Conservation (phyloP, 2,797 vertebrate species). For the Cuniculus paca region DNA sequence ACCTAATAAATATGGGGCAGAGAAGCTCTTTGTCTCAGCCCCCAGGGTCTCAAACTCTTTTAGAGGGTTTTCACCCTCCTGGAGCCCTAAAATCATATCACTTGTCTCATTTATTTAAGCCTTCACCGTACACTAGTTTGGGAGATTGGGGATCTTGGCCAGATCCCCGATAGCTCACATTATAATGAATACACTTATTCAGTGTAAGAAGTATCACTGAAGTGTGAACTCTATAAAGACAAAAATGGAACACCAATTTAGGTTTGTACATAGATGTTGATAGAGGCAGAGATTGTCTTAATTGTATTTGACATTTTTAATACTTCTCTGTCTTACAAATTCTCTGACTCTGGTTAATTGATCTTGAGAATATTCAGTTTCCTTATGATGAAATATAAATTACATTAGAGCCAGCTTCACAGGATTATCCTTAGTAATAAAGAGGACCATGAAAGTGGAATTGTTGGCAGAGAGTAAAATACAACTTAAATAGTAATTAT, state of each 20-base stretch:
- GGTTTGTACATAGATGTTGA: neutral
- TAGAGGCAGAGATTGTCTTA: neutral
- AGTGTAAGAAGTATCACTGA: neutral
- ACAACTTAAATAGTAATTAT: neutral
- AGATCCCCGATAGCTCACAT: too few relatives aligned
- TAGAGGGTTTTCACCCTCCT: too few relatives aligned
- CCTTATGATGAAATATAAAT: neutral
- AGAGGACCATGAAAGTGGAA: neutral
- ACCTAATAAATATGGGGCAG: too few relatives aligned
- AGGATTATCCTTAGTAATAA: neutral
- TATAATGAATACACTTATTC: neutral
- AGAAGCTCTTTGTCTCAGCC: too few relatives aligned
- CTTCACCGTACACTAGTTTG: too few relatives aligned
- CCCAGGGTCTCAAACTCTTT: too few relatives aligned
- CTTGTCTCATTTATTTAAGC: too few relatives aligned
- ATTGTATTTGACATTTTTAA: neutral
- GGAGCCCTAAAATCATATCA: too few relatives aligned
- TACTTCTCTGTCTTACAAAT: neutral
- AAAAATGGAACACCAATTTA: neutral
- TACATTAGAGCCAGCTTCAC: neutral
- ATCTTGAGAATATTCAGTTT: slow-evolving; percentile 30
- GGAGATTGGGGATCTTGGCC: too few relatives aligned
- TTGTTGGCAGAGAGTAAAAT: neutral
- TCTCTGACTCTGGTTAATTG: slow-evolving; percentile 6
- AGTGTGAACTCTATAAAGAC: neutral